Percentiles rank a stretch among this genome's conserved stretches.
phyloP scores from a whole-genome alignment of 2,113 vertebrate genomes.

The Erpornis zantholeuca region DNA sequence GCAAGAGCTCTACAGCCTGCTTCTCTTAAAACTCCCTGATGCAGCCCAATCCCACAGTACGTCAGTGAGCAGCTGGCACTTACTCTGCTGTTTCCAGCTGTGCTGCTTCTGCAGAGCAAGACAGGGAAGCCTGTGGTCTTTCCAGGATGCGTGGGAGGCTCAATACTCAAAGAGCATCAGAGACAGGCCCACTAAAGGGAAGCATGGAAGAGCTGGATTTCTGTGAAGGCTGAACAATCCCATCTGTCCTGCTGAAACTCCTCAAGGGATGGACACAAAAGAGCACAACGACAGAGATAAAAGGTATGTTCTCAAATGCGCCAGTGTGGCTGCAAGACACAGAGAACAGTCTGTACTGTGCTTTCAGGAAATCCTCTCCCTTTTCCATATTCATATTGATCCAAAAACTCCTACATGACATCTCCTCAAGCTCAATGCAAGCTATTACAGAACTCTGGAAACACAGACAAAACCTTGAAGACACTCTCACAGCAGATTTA shows the following conservation, averaged over 20 bases:
- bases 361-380: slow-evolving; percentile 31
- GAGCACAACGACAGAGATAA: neutral
- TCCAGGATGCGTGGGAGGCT: neutral
- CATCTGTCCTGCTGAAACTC: neutral
- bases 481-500: neutral
- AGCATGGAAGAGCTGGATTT: neutral
- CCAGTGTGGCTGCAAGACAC: neutral
- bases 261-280: neutral
- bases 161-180: neutral
- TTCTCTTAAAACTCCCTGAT: neutral
- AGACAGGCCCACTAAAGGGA: neutral
- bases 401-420: slow-evolving; percentile 36
- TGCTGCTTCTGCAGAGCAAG: neutral
- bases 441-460: neutral
- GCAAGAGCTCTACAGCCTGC: neutral
- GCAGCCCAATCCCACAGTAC: neutral
- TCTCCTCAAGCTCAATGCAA: neutral
- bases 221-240: neutral
- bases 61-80: neutral
- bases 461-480: neutral
- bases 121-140: neutral
- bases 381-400: slow-evolving; percentile 30
- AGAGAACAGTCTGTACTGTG: slow-evolving; percentile 18
- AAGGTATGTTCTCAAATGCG: neutral
- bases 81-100: neutral